Base-by-base conservation (phyloP, 2,113 vertebrate genomes). In the Arenaria interpres region DNA sequence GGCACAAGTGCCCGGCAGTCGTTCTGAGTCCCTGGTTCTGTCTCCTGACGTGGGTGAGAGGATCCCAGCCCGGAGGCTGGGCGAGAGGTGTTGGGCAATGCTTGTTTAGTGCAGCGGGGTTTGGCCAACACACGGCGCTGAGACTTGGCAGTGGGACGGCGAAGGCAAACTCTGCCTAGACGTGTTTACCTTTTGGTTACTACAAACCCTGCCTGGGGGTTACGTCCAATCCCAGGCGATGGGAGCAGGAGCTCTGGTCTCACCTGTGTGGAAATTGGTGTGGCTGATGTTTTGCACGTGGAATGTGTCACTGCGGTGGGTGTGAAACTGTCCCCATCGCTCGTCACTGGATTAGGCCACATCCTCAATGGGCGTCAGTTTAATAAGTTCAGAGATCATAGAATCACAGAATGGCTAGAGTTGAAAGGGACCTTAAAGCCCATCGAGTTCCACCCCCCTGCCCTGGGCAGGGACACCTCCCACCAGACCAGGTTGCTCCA, bases 121-220 rank as follows among this genome's bases (percentile, higher is more conserved):
- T 59, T 60, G 71, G 48, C 57, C 72, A 43, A 28, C 48, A 43
- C 16, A 30, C 10, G 33, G 22, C 66, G 48, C 60, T 88, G 90
- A 89, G 97, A 94, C 63, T 87, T 92, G 88, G 90, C 91, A 95
- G 73, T 9, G 17, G 67, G 63, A 35, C 76, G 63, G 72, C 8
- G 1, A 72, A 77, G 79, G 69, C 32, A 66, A 89, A 86, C 71
- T 81, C 83, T 83, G 71, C 12, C 3, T 11, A 67, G 80, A 71
- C 72, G 30, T 60, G 89, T 97, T 95, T 93, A 91, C 24, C 25
- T 66, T 93, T 78, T 62, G 83, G 24, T 85, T 62, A 32, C 35
- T 74, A 43, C 63, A 56, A 85, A 93, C 56, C 33, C 54, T 32
- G 14, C 39, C 77, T 74, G 27, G 43, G 28, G 19, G 72, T 80